Evolutionary conservation across 2,888 invertebrate species (phyloP), one percentile per base, ranked within the genome.

Genomic region (Oscheius sp.): DNA sequence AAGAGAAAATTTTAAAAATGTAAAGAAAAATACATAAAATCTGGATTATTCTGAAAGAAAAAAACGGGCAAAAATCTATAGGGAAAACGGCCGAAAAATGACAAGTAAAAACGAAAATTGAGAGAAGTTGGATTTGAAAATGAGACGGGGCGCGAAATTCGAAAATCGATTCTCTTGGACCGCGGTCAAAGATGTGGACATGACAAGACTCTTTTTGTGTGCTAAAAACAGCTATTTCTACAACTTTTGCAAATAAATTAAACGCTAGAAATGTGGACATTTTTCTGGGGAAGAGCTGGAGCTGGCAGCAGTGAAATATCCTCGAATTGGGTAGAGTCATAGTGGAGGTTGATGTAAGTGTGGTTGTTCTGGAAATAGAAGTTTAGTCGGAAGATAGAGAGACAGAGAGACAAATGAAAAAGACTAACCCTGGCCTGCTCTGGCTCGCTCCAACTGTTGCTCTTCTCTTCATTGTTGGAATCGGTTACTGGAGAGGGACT

Each of bases 401-500:
- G 21, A 21, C 21, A 21, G 21, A 21, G 21, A 21, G 21, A 21
- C 21, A 21, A 21, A 21, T 21, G 21, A 60, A 60, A 13, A 55
- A 68, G 35, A 68, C 68, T 13, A 11, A 68, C 68, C 55, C 68
- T 68, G 1, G 55, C 68, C 33, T 68, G 66, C 47, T 74, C 74
- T 11, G 60, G 60, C 47, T 74, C 74, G 32, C 70, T 70, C 74
- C 70, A 70, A 32, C 42, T 42, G 42, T 42, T 42, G 7, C 42
- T 42, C 2, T 80, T 78, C 32, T 80, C 80, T 13, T 79, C 75
- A 10, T 79, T 79, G 47, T 80, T 75, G 4, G 80, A 79, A 53
- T 80, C 78, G 10, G 79, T 82, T 11, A 82, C 81, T 2, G 84
- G 84, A 3, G 81, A 82, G 11, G 78, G 77, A 1, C 80, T 80